Percentiles rank a stretch among this genome's conserved stretches.
These are phyloP conservation scores for Leptarthrus brevirostris DNA, from an alignment of 2,888 invertebrate genomes.

Conservation along the genomic window DNA sequence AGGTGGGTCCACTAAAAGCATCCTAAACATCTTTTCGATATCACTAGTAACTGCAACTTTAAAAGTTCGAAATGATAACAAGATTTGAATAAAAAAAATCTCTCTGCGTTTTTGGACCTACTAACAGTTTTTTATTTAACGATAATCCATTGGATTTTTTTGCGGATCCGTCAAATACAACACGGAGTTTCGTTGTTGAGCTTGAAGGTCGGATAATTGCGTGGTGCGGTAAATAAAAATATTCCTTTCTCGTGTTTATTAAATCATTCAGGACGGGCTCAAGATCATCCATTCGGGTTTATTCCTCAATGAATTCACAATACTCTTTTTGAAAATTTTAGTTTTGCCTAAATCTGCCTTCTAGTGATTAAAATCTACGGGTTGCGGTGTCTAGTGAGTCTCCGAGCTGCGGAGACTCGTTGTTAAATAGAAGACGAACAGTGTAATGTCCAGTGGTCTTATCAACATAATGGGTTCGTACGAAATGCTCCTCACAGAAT, in stretches of 20 bases:
- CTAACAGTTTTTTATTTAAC: too few species aligned
- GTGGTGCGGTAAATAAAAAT: background rate
- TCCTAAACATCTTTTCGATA: too few species aligned
- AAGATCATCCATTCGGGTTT: background rate
- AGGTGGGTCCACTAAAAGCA: too few species aligned
- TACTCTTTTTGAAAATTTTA: background rate
- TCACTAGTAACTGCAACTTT: too few species aligned
- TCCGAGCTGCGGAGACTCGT: background rate
- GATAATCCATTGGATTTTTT: background rate
- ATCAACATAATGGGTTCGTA: background rate
- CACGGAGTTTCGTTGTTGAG: background rate
- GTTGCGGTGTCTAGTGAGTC: background rate
- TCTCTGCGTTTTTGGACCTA: too few species aligned
- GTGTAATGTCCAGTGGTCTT: background rate
- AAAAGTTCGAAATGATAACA: too few species aligned
- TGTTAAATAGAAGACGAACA: background rate
- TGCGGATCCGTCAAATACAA: background rate
- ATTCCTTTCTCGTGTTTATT: background rate
- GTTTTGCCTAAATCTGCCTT: background rate
- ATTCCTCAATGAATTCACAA: slow-evolving; percentile 1
- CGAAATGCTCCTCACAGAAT: background rate
- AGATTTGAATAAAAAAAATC: too few species aligned
- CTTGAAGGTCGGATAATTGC: too few species aligned
- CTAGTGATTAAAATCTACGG: background rate
- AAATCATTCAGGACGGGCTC: background rate